Conservation (phyloP, 2,888 invertebrate species). For the Dynastes maya region DNA sequence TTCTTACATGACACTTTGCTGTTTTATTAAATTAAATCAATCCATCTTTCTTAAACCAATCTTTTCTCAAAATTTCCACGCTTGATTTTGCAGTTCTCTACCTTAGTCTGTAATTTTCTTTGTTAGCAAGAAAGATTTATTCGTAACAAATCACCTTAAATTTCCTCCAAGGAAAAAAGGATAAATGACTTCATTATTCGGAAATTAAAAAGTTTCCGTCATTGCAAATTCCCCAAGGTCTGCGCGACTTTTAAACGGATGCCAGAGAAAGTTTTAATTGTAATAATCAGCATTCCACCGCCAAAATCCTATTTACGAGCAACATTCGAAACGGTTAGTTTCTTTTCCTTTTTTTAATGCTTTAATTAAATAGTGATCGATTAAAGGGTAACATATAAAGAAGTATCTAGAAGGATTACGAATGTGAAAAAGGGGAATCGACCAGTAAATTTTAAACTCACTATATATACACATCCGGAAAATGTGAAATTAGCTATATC, state of each 20-base stretch:
- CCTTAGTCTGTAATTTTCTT: neutral
- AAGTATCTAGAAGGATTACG: no score
- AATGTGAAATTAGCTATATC: no score
- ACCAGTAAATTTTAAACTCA: no score
- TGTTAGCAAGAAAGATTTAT: neutral
- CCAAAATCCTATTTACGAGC: neutral
- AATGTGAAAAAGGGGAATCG: no score
- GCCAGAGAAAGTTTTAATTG: conserved; percentile 1
- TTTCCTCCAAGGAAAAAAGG: neutral
- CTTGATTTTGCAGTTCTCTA: neutral
- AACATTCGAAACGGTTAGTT: neutral
- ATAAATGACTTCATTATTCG: neutral
- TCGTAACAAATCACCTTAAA: conserved; percentile 3
- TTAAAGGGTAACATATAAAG: no score
- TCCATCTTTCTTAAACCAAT: no score
- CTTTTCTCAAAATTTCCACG: no score
- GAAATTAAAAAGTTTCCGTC: conserved; percentile 12
- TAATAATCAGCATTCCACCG: neutral
- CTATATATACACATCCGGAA: no score
- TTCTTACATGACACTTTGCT: no score
- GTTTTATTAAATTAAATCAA: no score
- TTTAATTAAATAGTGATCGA: no score
- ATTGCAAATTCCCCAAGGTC: neutral
- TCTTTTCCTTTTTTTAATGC: no score
- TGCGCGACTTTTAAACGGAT: neutral